Conservation (phyloP, 2,113 vertebrate genomes). For the Regulus satrapa region DNA sequence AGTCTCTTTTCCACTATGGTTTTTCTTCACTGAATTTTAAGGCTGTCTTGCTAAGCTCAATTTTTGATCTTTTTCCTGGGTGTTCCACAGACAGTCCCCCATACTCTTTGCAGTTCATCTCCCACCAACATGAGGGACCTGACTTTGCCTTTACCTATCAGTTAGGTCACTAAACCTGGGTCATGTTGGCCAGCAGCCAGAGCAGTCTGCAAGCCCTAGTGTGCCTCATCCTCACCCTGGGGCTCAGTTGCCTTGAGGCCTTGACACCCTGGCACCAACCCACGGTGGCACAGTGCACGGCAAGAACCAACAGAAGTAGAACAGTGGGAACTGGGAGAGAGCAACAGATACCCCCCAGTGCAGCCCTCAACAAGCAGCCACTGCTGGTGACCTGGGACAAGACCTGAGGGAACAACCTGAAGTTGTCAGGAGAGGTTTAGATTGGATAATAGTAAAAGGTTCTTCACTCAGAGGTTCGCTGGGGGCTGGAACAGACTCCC, state of each 20-base stretch:
- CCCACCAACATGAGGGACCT: fast-evolving
- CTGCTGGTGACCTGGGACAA: background rate
- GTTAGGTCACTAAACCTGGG: background rate
- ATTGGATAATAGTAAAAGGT: background rate
- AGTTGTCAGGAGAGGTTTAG: background rate
- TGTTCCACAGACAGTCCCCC: background rate
- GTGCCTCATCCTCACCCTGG: background rate
- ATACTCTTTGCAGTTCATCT: background rate
- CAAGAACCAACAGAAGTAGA: background rate
- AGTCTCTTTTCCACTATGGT: background rate
- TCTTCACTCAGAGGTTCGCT: background rate
- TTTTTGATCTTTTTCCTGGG: background rate
- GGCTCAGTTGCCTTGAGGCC: fast-evolving
- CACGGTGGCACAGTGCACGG: fast-evolving
- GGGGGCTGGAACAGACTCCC: background rate
- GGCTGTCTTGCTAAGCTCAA: background rate
- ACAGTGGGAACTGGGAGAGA: background rate
- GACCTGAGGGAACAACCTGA: background rate
- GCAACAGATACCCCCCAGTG: background rate
- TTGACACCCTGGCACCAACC: background rate
- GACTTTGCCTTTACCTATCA: background rate
- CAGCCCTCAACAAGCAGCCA: background rate
- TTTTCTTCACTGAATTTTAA: background rate
- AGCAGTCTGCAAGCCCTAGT: background rate
- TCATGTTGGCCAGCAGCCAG: fast-evolving